Conservation (phyloP, 2,797 vertebrate species). For the Geotria australis region DNA sequence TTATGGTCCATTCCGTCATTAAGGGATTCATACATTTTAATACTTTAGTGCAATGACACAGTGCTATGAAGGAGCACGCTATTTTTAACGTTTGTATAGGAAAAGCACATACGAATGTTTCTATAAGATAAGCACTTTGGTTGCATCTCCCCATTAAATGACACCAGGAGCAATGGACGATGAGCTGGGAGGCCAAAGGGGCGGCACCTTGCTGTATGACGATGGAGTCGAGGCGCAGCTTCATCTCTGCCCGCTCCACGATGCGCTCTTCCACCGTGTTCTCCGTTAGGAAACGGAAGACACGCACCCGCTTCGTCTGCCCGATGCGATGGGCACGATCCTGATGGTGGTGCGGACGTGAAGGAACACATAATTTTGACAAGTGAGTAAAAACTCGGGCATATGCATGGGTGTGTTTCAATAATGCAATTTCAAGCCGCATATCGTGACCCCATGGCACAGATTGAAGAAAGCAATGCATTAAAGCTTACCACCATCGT, state of each 20-base stretch:
- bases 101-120: background rate
- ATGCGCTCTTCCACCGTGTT: slow-evolving; percentile 96
- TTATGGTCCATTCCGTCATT: no score
- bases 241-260: slow-evolving; percentile 90
- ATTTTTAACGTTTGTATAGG: no score
- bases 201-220: slow-evolving; percentile 79
- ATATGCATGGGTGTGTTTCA: no score
- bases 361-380: background rate
- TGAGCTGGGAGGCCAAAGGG: no score
- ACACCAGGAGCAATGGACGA: background rate
- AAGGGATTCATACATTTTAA: no score
- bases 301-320: slow-evolving; percentile 75
- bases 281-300: slow-evolving; percentile 87
- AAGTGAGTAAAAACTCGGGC: no score
- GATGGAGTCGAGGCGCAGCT: slow-evolving; percentile 78
- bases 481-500: no score
- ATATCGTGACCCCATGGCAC: background rate
- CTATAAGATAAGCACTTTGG: background rate
- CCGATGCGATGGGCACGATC: slow-evolving; percentile 94
- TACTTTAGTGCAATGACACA: no score
- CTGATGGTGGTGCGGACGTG: slow-evolving; percentile 9
- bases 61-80: no score
- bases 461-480: no score
- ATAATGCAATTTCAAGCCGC: background rate
- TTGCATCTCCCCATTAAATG: background rate